Conservation (phyloP, 2,797 vertebrate genomes). For the Lepilemur septentrionalis region DNA sequence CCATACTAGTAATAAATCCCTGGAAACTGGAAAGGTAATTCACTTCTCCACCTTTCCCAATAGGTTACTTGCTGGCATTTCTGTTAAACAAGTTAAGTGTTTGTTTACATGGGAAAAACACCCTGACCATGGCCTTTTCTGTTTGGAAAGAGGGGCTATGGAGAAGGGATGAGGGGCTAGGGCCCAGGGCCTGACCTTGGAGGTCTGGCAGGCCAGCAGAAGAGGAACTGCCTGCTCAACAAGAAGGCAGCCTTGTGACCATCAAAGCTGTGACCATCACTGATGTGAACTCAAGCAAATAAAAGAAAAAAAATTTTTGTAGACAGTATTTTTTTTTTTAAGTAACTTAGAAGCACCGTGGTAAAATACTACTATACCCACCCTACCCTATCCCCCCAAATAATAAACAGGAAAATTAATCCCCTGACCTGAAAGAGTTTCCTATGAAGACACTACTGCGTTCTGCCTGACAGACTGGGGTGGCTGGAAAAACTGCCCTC, state of each 20-base stretch:
- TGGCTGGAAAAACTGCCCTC: slow-evolving; percentile 56
- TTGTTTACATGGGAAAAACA: slow-evolving; percentile 61
- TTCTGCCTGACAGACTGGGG: slow-evolving; percentile 51
- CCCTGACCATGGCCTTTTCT: slow-evolving; percentile 24
- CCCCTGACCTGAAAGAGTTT: slow-evolving; percentile 66
- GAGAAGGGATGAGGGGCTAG: not conserved
- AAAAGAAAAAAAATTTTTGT: slow-evolving; percentile 56
- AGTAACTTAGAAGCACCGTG: slow-evolving; percentile 77
- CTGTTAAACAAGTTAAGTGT: slow-evolving; percentile 33
- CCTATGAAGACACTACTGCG: slow-evolving; percentile 65
- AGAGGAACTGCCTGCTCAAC: slow-evolving; percentile 57
- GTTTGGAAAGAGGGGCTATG: slow-evolving; percentile 34
- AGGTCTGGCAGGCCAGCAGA: slow-evolving; percentile 14
- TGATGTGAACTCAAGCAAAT: slow-evolving; percentile 62
- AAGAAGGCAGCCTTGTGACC: slow-evolving; percentile 68
- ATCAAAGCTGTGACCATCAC: slow-evolving; percentile 28
- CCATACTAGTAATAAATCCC: not conserved
- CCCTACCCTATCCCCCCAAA: slow-evolving; percentile 11
- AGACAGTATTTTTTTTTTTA: slow-evolving; percentile 61
- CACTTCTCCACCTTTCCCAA: not conserved
- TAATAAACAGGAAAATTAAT: slow-evolving; percentile 54
- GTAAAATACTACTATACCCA: slow-evolving; percentile 66
- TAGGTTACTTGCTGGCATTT: slow-evolving; percentile 49
- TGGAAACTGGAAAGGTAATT: not conserved
- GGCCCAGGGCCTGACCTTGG: slow-evolving; percentile 15